Conservation (phyloP, 2,888 invertebrate species). For the Acrobasis suavella region DNA sequence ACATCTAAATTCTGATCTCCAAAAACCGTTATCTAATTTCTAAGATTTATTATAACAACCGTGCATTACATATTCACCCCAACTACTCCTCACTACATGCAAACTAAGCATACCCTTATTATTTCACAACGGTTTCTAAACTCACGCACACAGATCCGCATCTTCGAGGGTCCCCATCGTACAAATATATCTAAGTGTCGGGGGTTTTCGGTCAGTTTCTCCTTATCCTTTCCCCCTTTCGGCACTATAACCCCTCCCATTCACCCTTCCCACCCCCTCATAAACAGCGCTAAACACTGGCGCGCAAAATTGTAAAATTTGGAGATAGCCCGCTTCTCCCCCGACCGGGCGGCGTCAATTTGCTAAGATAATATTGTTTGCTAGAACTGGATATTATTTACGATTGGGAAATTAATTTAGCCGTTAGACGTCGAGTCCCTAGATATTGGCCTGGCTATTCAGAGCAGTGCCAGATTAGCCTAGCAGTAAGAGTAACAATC, state of each 20-base stretch:
- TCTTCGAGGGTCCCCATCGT: conserved; percentile 65
- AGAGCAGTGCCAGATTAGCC: no score
- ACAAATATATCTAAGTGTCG: conserved; percentile 76
- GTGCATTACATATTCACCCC: conserved; percentile 37
- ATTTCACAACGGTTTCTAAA: conserved; percentile 65
- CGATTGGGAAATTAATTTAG: conserved; percentile 62
- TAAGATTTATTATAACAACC: conserved; percentile 26
- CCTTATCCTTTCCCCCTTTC: conserved; percentile 72
- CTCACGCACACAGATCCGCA: conserved; percentile 62
- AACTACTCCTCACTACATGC: conserved; percentile 36
- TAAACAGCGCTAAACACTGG: conserved; percentile 76
- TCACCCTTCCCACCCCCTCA: conserved; percentile 52
- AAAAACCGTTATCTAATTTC: conserved; percentile 26
- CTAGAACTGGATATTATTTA: conserved; percentile 54
- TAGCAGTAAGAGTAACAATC: no score
- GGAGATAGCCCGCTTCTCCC: conserved; percentile 53
- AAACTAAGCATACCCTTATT: conserved; percentile 58
- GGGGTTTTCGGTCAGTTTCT: conserved; percentile 66
- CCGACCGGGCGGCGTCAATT: conserved; percentile 66
- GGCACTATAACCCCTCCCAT: conserved; percentile 60
- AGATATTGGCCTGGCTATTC: conserved; percentile 41
- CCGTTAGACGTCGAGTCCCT: conserved; percentile 46
- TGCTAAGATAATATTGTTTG: conserved; percentile 73
- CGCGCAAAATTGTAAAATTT: conserved; percentile 76
- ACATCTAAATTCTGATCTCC: conserved; percentile 17